These are phyloP conservation scores for Pollenia angustigena DNA, from an alignment of 2,888 invertebrate species.

Conservation along the genomic window DNA sequence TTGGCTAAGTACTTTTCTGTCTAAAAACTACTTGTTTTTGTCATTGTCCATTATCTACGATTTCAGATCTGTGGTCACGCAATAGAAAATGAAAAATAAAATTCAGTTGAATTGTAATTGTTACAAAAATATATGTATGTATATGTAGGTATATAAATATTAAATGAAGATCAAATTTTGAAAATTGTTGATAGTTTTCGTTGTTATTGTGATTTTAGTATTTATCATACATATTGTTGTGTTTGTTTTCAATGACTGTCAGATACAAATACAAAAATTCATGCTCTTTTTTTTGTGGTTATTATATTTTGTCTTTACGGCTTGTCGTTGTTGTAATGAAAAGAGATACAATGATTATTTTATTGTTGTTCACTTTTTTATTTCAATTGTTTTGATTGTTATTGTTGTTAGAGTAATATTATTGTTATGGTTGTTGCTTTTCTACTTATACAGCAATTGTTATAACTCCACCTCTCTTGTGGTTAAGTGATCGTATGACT, in stretches of 20 bases:
- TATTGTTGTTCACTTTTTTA: slow-evolving; percentile 37
- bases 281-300: not conserved
- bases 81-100: slow-evolving; percentile 32
- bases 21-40: slow-evolving; percentile 18
- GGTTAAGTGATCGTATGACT: slow-evolving; percentile 12
- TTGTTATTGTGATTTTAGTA: slow-evolving; percentile 4
- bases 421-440: not conserved
- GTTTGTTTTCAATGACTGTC: slow-evolving; percentile 36
- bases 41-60: slow-evolving; percentile 45
- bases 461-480: slow-evolving; percentile 59
- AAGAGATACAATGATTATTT: slow-evolving; percentile 58
- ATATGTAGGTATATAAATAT: not conserved
- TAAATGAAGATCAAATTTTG: slow-evolving; percentile 27
- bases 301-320: slow-evolving; percentile 16
- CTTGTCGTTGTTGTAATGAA: slow-evolving; percentile 29
- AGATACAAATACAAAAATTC: slow-evolving; percentile 14
- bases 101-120: slow-evolving; percentile 28
- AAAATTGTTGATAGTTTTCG: slow-evolving; percentile 21
- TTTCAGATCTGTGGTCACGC: slow-evolving; percentile 58
- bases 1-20: slow-evolving; percentile 1
- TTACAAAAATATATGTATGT: not conserved
- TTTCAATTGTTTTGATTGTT: slow-evolving; percentile 49
- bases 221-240: slow-evolving; percentile 10
- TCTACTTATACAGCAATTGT: slow-evolving; percentile 32
- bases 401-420: slow-evolving; percentile 9